phyloP scores from a whole-genome alignment of 2,888 invertebrate species.

The Stenichneumon culpator region DNA sequence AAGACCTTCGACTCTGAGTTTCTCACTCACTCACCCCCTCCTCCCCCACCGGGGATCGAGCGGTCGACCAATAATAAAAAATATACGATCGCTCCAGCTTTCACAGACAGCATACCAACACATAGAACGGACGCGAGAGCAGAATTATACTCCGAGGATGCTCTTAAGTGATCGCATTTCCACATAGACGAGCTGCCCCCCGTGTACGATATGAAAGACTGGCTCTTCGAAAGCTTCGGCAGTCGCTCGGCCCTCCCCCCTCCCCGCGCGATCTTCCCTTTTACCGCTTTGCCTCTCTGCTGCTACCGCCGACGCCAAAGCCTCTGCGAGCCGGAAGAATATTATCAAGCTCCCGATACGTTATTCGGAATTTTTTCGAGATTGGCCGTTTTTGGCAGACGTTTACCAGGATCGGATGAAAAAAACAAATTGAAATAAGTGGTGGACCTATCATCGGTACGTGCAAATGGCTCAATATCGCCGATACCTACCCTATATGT shows the following conservation, averaged over 20 bases:
- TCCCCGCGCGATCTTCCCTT: slow-evolving; percentile 18
- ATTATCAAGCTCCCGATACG: slow-evolving; percentile 66
- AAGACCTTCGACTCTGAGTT: slow-evolving; percentile 65
- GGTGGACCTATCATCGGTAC: slow-evolving; percentile 37
- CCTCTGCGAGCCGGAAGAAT: slow-evolving; percentile 66
- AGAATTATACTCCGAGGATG: slow-evolving; percentile 84
- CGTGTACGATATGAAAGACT: slow-evolving; percentile 82
- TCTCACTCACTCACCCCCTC: slow-evolving; percentile 44
- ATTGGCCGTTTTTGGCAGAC: slow-evolving; percentile 62
- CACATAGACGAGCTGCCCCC: slow-evolving; percentile 84
- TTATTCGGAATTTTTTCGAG: slow-evolving; percentile 64
- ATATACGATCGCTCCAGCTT: slow-evolving; percentile 80
- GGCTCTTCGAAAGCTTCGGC: slow-evolving; percentile 69
- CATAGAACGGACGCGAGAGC: slow-evolving; percentile 72
- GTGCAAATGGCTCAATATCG: slow-evolving; percentile 60
- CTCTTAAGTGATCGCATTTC: slow-evolving; percentile 85
- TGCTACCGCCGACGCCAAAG: slow-evolving; percentile 49
- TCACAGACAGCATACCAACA: slow-evolving; percentile 74
- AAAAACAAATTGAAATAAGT: slow-evolving; percentile 60
- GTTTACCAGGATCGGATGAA: slow-evolving; percentile 34
- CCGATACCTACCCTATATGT: neutral
- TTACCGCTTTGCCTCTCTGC: slow-evolving; percentile 48
- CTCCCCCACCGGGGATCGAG: slow-evolving; percentile 64
- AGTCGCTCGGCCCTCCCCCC: slow-evolving; percentile 23
- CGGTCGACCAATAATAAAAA: slow-evolving; percentile 83